Percentiles rank a stretch among this genome's conserved stretches.
These are phyloP conservation scores for Bucco capensis DNA, from an alignment of 2,113 vertebrate genomes.

Conservation along the genomic window DNA sequence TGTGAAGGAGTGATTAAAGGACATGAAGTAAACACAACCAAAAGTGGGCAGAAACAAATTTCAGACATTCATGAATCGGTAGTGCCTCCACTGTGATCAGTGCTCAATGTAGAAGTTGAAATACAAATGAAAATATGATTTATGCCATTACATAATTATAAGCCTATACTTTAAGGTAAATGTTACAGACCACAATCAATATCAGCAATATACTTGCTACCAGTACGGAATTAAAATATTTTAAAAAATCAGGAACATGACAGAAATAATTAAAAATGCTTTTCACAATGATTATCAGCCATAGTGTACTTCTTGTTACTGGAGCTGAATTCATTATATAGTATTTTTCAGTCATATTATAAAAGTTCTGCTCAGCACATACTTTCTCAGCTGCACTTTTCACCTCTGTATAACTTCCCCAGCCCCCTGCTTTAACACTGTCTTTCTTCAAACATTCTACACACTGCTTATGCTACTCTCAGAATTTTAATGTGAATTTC, in stretches of 20 bases:
- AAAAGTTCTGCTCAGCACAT: slow-evolving; percentile 5
- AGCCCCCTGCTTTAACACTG: neutral
- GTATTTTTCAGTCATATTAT: neutral
- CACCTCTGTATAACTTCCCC: slow-evolving; percentile 27
- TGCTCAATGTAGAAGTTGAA: neutral
- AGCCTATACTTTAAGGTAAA: neutral
- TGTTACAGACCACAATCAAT: neutral
- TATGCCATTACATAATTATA: neutral
- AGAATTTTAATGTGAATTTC: slow-evolving; percentile 68
- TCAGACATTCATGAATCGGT: neutral
- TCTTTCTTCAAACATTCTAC: slow-evolving; percentile 38
- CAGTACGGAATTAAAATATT: neutral
- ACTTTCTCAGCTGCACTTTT: slow-evolving; percentile 41
- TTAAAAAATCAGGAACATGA: neutral
- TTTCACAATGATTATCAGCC: neutral
- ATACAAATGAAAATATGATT: neutral
- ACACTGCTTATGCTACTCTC: neutral
- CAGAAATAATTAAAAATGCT: neutral
- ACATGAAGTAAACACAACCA: neutral
- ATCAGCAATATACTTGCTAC: neutral
- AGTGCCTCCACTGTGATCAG: neutral
- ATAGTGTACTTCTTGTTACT: neutral
- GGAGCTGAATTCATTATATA: neutral
- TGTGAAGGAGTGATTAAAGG: neutral
- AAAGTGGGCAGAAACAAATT: neutral